These are phyloP conservation scores for Chaetops frenatus DNA, from an alignment of 2,113 vertebrate species.

Conservation along the genomic window DNA sequence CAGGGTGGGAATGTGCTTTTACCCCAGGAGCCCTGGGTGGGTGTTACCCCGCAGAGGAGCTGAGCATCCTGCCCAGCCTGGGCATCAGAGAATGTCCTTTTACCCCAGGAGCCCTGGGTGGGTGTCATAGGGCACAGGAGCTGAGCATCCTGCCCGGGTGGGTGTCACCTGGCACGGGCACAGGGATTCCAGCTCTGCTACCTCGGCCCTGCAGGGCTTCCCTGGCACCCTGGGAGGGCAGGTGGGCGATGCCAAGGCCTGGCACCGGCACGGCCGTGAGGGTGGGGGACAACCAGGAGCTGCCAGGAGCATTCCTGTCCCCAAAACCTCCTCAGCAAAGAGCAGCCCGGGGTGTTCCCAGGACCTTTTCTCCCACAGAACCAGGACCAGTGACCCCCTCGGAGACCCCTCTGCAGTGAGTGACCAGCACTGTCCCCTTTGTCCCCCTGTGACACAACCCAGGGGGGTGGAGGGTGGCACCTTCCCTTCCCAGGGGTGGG, in stretches of 20 bases:
- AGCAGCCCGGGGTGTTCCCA: background rate
- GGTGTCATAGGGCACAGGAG: too few species aligned
- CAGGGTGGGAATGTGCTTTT: background rate
- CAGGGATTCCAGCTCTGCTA: background rate
- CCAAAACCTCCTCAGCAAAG: fast-evolving
- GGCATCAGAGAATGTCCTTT: too few species aligned
- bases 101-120: too few species aligned
- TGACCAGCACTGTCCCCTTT: background rate
- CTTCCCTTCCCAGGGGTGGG: too few species aligned
- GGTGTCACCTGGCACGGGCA: background rate
- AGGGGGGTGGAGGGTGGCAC: background rate
- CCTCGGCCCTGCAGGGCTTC: background rate
- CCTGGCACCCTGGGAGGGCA: background rate
- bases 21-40: background rate
- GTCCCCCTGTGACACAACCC: fast-evolving
- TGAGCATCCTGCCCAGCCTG: too few species aligned
- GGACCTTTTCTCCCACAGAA: fast-evolving
- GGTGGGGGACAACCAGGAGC: fast-evolving
- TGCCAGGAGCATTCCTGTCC: background rate
- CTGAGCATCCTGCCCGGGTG: too few species aligned
- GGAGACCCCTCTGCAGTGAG: background rate
- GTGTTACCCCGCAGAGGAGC: too few species aligned
- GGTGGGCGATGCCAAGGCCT: background rate
- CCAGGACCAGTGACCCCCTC: fast-evolving
- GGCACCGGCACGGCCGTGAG: fast-evolving